phyloP scores from a whole-genome alignment of 2,888 invertebrate species.

The Rhingia rostrata region DNA sequence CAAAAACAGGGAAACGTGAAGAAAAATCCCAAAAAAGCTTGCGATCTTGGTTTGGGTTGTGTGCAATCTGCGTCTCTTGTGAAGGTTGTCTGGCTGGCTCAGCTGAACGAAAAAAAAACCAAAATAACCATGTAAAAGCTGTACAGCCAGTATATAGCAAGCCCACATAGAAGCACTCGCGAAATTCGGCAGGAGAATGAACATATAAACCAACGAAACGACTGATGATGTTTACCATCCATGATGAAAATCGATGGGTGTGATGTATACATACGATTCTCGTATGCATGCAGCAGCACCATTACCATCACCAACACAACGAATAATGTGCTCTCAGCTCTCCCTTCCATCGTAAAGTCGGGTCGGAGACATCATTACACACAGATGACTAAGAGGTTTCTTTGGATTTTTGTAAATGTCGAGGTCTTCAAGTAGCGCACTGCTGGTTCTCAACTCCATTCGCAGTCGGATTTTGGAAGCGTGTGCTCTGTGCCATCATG shows the following conservation, averaged over 20 bases:
- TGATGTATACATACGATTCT: constrained; percentile 59
- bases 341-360: constrained; percentile 28
- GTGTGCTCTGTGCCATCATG: constrained; percentile 55
- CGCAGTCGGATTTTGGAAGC: constrained; percentile 71
- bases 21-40: constrained; percentile 65
- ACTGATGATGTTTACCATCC: constrained; percentile 74
- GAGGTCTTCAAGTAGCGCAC: constrained; percentile 71
- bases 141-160: constrained; percentile 39
- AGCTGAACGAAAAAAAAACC: constrained; percentile 57
- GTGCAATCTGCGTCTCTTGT: constrained; percentile 67
- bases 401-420: constrained; percentile 62
- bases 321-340: background rate
- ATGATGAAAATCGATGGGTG: constrained; percentile 71
- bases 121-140: constrained; percentile 66
- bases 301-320: constrained; percentile 50
- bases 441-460: constrained; percentile 65
- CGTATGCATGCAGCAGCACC: constrained; percentile 47
- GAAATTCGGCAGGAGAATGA: constrained; percentile 74
- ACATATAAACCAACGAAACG: constrained; percentile 69
- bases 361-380: constrained; percentile 48
- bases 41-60: constrained; percentile 68
- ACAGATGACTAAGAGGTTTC: constrained; percentile 71
- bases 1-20: constrained; percentile 43
- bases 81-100: constrained; percentile 74
- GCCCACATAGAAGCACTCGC: constrained; percentile 57